Evolutionary conservation across 1,140 invertebrate species (phyloP).

Genomic region (Papilio polyxenes): DNA sequence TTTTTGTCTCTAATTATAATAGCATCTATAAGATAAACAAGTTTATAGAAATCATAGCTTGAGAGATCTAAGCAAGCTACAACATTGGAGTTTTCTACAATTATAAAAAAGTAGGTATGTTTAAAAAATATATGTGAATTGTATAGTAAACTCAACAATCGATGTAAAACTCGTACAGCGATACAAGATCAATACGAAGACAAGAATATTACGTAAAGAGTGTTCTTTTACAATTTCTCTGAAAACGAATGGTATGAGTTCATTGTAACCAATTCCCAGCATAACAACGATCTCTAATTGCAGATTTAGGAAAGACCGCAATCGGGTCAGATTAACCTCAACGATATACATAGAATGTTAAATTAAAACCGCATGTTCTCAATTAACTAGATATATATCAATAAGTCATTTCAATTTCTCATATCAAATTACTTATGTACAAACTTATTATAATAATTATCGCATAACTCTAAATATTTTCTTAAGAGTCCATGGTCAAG

Average conservation of each 20-base stretch:
- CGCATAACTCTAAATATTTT: constrained; percentile 10
- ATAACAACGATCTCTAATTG: constrained; percentile 38
- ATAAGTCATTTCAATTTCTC: not conserved
- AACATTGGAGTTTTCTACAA: not conserved
- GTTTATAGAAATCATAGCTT: constrained; percentile 4
- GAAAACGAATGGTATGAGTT: constrained; percentile 14
- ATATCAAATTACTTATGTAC: not conserved
- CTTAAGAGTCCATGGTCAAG: constrained; percentile 49
- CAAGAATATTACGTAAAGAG: not conserved
- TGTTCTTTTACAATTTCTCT: constrained; percentile 30
- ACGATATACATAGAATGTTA: constrained; percentile 51
- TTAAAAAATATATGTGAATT: constrained; percentile 3
- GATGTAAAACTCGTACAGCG: too few species aligned
- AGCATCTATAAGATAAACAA: not conserved
- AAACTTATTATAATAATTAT: not conserved
- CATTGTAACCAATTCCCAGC: not conserved
- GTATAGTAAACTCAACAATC: not conserved
- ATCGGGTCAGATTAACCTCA: constrained; percentile 52
- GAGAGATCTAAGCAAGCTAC: not conserved
- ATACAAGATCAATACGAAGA: not conserved
- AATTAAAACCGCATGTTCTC: constrained; percentile 46
- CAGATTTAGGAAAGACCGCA: constrained; percentile 45
- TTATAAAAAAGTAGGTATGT: constrained; percentile 12
- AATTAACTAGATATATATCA: not conserved
- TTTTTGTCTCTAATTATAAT: not conserved